Evolutionary conservation across 2,888 invertebrate genomes (phyloP).

Genomic region (Dromius quadrimaculatus): DNA sequence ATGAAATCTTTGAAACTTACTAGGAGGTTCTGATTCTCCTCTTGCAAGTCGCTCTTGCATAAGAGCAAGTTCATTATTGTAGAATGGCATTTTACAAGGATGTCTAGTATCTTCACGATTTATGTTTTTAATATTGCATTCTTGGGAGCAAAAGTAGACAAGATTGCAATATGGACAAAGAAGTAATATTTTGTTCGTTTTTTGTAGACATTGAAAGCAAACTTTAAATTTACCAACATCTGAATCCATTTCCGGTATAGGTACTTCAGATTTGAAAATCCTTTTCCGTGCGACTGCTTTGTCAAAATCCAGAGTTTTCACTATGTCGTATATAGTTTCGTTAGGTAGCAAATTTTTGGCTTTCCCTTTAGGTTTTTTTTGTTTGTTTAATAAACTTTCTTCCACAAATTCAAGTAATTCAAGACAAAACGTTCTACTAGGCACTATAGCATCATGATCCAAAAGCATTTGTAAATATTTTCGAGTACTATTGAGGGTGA

Average conservation of each 20-base stretch:
- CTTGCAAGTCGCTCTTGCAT: conserved; percentile 6
- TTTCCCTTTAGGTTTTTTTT: conserved; percentile 5
- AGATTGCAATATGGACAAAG: conserved; percentile 61
- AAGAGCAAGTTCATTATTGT: conserved; percentile 48
- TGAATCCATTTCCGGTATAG: conserved; percentile 51
- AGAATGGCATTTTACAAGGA: conserved; percentile 56
- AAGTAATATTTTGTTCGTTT: conserved; percentile 57
- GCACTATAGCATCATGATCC: conserved; percentile 53
- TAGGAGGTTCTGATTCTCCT: not conserved
- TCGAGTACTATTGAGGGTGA: conserved; percentile 57
- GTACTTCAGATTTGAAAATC: conserved; percentile 3
- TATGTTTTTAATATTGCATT: conserved; percentile 60
- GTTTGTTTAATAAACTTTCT: conserved; percentile 8
- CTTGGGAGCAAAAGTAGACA: conserved; percentile 62
- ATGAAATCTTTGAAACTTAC: conserved; percentile 19
- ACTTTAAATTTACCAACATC: conserved; percentile 59
- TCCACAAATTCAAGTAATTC: conserved; percentile 49
- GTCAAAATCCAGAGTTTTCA: conserved; percentile 2
- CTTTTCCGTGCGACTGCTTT: not conserved
- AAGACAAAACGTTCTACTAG: conserved; percentile 53
- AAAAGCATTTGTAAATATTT: conserved; percentile 58
- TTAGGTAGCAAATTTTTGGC: not conserved
- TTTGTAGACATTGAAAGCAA: conserved; percentile 62
- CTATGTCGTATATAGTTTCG: not conserved
- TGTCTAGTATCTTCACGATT: conserved; percentile 56